Evolutionary conservation across 2,797 vertebrate genomes (phyloP), one percentile per base, ranked within the genome.

Genomic region (Sebastes taczanowskii): DNA sequence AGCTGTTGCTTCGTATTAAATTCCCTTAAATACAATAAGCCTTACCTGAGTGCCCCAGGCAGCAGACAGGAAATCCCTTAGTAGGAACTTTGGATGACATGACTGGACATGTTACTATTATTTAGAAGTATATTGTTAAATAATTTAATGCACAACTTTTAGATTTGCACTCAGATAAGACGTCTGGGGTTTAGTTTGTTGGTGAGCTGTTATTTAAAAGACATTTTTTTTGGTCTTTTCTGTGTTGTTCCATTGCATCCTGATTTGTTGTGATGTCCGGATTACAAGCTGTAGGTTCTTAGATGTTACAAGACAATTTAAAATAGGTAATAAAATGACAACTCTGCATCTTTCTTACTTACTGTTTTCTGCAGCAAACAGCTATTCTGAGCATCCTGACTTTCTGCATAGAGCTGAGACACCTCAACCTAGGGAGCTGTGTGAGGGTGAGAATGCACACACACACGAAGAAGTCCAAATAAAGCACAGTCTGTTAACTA

Each of bases 351-450:
- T 95, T 88, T 94, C 72, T 91, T 95, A 85, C 72, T 91, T 95
- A 85, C 91, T 77, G 87, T 92, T 23, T 34, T 82, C 42, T 82
- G 62, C 95, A 99, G 99, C 98, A 99, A 98, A 98, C 97, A 38
- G 96, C 97, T 52, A 94, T 99, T 85, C 95, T 99, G 94, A 99
- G 96, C 94, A 98, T 99, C 93, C 95, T 99, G 92, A 99, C 98
- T 86, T 99, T 98, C 96, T 99, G 98, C 88, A 95, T 96, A 6
- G 97, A 99, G 88, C 95, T 99, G 90, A 97, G 95, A 87, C 97
- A 99, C 94, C 97, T 99, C 87, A 99, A 97, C 94, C 94, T 99
- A 68, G 98, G 98, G 77, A 99, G 98, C 93, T 99, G 99, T 3
- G 96, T 99, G 77, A 97, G 97, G 97, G 99, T 99, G 92, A 97